These are phyloP conservation scores for Acanthopagrus latus DNA, from an alignment of 2,797 vertebrate species.

Conservation along the genomic window DNA sequence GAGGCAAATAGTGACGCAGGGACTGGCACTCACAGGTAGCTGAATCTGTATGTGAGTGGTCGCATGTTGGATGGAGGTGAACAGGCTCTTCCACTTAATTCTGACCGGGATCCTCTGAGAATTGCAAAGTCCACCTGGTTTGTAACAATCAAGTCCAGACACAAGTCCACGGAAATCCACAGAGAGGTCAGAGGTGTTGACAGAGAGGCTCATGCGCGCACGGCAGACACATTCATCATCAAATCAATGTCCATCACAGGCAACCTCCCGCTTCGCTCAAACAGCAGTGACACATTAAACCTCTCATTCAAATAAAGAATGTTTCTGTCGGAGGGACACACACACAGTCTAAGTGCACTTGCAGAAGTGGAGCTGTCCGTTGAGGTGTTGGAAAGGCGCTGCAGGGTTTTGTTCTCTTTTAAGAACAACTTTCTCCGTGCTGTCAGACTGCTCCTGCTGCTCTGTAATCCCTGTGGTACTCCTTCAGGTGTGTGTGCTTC, in stretches of 20 bases:
- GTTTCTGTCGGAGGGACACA: constrained; percentile 26
- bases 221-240: constrained; percentile 32
- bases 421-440: constrained; percentile 36
- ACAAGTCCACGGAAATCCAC: constrained; percentile 52
- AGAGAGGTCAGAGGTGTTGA: constrained; percentile 46
- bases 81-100: constrained; percentile 24
- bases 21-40: constrained; percentile 85
- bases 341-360: constrained; percentile 73
- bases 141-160: constrained; percentile 33
- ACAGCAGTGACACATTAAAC: constrained; percentile 5
- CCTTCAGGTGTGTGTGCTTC: constrained; percentile 50
- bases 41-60: constrained; percentile 78
- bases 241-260: constrained; percentile 42
- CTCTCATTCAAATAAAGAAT: not conserved
- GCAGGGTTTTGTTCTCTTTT: not conserved
- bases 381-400: constrained; percentile 47
- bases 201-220: constrained; percentile 14
- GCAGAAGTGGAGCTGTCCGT: constrained; percentile 48
- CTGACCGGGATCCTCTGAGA: constrained; percentile 6
- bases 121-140: constrained; percentile 15
- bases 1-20: constrained; percentile 4
- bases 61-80: constrained; percentile 81
- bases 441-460: constrained; percentile 43
- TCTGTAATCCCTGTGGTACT: constrained; percentile 57
- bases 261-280: constrained; percentile 4